Conservation (phyloP, 2,797 vertebrate genomes). For the Salarias fasciatus region DNA sequence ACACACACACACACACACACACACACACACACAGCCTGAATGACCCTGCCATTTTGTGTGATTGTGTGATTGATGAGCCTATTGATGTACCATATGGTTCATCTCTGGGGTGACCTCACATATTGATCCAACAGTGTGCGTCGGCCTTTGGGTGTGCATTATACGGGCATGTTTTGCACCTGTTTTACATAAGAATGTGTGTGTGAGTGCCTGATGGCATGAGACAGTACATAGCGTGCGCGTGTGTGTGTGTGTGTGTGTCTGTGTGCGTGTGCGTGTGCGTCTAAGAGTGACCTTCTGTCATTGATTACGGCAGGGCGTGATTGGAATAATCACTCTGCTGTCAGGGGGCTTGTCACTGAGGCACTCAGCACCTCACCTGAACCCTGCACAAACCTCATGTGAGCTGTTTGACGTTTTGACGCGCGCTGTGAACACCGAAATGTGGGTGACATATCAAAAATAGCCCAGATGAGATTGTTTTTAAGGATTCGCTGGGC, state of each 20-base stretch:
- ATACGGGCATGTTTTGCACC: not conserved
- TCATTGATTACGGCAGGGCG: slow-evolving; percentile 65
- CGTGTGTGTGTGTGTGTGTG: slow-evolving; percentile 14
- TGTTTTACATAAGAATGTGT: slow-evolving; percentile 23
- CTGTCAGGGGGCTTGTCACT: slow-evolving; percentile 34
- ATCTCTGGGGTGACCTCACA: slow-evolving; percentile 53
- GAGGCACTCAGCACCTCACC: slow-evolving; percentile 31
- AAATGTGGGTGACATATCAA: slow-evolving; percentile 40
- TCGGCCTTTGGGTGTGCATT: slow-evolving; percentile 12
- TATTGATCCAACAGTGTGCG: slow-evolving; percentile 47
- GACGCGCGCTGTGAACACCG: slow-evolving; percentile 32
- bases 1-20: slow-evolving; percentile 2
- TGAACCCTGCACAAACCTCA: slow-evolving; percentile 41
- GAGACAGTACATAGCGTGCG: not conserved
- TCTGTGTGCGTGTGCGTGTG: slow-evolving; percentile 12
- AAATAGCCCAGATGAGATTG: slow-evolving; percentile 17
- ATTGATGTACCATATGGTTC: slow-evolving; percentile 71
- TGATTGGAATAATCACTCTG: slow-evolving; percentile 68
- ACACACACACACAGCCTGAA: slow-evolving; percentile 7
- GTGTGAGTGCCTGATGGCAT: not conserved
- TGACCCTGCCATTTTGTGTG: slow-evolving; percentile 60
- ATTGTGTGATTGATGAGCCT: slow-evolving; percentile 72
- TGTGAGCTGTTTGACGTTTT: slow-evolving; percentile 48
- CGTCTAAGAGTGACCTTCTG: slow-evolving; percentile 66
- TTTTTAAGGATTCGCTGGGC: slow-evolving; percentile 38